Conservation (phyloP, 1,140 invertebrate genomes). For the Matsumurasca onukii region DNA sequence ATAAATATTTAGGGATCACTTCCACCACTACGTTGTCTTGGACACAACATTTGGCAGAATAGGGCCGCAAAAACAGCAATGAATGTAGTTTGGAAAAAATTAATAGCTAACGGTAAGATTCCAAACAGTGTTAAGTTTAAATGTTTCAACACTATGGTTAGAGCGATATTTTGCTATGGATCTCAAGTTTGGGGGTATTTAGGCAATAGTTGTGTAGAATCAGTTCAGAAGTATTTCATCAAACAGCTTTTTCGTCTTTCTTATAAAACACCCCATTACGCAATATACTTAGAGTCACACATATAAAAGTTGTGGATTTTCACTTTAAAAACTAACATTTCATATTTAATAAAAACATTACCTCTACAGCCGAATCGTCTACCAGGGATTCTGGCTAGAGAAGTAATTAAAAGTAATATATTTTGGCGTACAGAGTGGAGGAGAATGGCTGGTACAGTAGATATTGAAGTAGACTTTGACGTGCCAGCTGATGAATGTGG, state of each 20-base stretch:
- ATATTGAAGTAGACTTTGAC: not conserved
- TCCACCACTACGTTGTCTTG: not conserved
- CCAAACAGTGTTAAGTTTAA: not conserved
- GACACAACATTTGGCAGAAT: not conserved
- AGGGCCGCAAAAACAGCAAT: not conserved
- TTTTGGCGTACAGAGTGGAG: not conserved
- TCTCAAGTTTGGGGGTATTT: not conserved
- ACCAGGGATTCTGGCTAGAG: not conserved
- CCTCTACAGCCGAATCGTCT: not conserved
- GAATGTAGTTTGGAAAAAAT: not conserved
- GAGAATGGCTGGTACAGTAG: not conserved
- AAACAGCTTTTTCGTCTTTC: not conserved
- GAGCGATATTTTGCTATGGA: not conserved
- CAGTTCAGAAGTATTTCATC: not conserved
- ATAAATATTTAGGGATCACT: not conserved
- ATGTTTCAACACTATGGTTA: not conserved
- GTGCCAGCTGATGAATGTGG: not conserved
- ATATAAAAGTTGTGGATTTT: not conserved
- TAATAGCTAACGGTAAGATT: not conserved
- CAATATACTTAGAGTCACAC: not conserved
- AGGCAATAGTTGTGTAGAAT: not conserved
- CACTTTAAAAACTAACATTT: not conserved
- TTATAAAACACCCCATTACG: not conserved
- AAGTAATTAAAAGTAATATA: not conserved
- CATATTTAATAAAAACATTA: not conserved